Evolutionary conservation across 2,888 invertebrate genomes (phyloP).

Genomic region (Troglohyphantes excavatus): DNA sequence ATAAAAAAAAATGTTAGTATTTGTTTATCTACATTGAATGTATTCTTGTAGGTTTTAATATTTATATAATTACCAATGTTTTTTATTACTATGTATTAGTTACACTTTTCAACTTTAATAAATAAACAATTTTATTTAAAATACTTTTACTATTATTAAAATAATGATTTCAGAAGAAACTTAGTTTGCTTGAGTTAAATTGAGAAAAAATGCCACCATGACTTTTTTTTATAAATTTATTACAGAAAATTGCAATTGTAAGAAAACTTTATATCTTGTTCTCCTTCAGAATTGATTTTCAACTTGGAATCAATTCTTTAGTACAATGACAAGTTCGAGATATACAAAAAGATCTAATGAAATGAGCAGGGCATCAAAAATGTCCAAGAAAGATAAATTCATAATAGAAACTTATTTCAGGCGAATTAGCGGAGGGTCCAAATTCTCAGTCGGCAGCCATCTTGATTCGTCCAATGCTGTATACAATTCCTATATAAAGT

Average conservation of each 20-base stretch:
- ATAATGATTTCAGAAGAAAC: not conserved
- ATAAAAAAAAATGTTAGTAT: constrained; percentile 27
- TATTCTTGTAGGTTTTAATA: constrained; percentile 49
- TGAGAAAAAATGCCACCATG: not conserved
- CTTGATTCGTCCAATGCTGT: constrained; percentile 75
- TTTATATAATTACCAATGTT: constrained; percentile 39
- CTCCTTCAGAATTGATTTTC: too few species aligned
- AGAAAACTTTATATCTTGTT: not conserved
- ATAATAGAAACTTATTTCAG: constrained; percentile 55
- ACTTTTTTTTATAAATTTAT: not conserved
- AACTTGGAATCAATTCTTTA: not conserved
- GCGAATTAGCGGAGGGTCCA: constrained; percentile 72
- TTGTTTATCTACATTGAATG: constrained; percentile 32
- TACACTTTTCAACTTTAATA: not conserved
- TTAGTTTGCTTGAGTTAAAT: not conserved
- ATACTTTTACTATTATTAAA: not conserved
- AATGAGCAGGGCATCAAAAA: not conserved
- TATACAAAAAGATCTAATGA: constrained; percentile 16
- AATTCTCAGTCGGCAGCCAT: constrained; percentile 76
- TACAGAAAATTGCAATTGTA: not conserved
- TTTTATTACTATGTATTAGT: constrained; percentile 42
- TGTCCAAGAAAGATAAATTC: not conserved
- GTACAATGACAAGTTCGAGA: not conserved
- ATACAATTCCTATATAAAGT: constrained; percentile 66
- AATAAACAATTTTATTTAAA: not conserved